Evolutionary conservation across 1,140 invertebrate genomes (phyloP).

Genomic region (Plodia interpunctella): DNA sequence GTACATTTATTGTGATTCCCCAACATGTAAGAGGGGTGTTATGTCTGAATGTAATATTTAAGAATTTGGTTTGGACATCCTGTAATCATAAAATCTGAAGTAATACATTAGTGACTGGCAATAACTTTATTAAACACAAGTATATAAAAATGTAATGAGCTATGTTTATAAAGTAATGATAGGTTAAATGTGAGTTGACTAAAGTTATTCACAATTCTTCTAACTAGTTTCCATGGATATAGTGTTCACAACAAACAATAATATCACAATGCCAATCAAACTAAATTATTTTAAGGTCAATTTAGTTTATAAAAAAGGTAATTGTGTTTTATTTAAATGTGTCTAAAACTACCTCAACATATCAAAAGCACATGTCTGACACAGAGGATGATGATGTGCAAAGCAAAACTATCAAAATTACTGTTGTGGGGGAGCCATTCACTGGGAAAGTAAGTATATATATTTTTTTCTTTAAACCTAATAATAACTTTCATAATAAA

Average conservation of each 20-base stretch:
- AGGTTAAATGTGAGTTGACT: neutral
- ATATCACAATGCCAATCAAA: neutral
- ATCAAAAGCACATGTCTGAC: conserved; percentile 77
- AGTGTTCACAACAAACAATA: conserved; percentile 1
- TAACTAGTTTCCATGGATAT: conserved; percentile 25
- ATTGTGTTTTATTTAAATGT: conserved; percentile 19
- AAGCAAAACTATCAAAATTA: conserved; percentile 87
- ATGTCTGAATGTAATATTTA: too few species aligned
- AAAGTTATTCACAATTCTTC: neutral
- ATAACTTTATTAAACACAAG: too few species aligned
- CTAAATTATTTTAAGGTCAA: neutral
- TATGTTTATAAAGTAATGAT: too few species aligned
- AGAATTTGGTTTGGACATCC: too few species aligned
- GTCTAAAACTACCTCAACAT: conserved; percentile 9
- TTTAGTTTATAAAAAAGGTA: neutral
- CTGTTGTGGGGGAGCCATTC: conserved; percentile 87
- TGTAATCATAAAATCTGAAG: too few species aligned
- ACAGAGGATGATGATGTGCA: conserved; percentile 81
- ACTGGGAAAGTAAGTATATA: conserved; percentile 90
- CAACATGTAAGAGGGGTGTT: too few species aligned
- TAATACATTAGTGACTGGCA: too few species aligned
- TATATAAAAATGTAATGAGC: too few species aligned
- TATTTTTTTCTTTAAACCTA: neutral
- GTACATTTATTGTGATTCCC: too few species aligned
- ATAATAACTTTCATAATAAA: too few species aligned